Base-by-base conservation (phyloP, 2,113 vertebrate species). In the Sisor rabdophorus region DNA sequence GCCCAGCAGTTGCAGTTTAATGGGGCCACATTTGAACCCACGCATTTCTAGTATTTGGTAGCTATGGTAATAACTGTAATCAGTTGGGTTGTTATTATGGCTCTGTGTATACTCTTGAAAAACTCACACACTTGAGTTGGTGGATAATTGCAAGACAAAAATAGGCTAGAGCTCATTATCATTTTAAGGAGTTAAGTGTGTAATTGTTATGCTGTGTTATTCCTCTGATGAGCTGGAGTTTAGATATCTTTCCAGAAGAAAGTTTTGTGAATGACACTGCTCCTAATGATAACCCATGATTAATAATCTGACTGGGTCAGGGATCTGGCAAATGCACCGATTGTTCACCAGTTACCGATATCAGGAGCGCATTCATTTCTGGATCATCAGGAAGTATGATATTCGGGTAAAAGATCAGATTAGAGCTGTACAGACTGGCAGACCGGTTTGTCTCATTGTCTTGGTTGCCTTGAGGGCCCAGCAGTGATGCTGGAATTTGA, bases 121-220 rank as follows among this genome's bases (percentile, higher is more conserved):
- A 44, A 4, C 26, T 32, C 20, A 7, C 69, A 65, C 12, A 50
- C 16, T 64, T 65, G 48, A 54, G 73, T 65, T 28, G 54, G 44
- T 75, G 73, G 17, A 68, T 76, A 69, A 76, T 68, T 73, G 71
- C 59, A 63, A 77, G 16, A 75, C 55, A 44, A 82, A 79, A 73
- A 71, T 52, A 56, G 16, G 72, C 63, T 24, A 12, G 28, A 54
- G 22, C 12, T 44, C 22, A 59, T 40, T 50, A 48, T 67, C 15
- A 28, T 70, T 53, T 48, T 55, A 26, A 56, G 20, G 44, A 60
- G 22, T 55, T 67, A 56, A 44, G 22, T 40, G 74, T 76, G 61
- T 55, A 75, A 74, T 71, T 32, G 67, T 50, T 81, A 53, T 81
- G 78, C 58, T 63, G 55, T 80, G 81, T 19, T 40, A 76, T 72